Percentiles rank a stretch among this genome's conserved stretches.
phyloP scores from a whole-genome alignment of 2,888 invertebrate species.

The Branchipolynoe longqiensis region DNA sequence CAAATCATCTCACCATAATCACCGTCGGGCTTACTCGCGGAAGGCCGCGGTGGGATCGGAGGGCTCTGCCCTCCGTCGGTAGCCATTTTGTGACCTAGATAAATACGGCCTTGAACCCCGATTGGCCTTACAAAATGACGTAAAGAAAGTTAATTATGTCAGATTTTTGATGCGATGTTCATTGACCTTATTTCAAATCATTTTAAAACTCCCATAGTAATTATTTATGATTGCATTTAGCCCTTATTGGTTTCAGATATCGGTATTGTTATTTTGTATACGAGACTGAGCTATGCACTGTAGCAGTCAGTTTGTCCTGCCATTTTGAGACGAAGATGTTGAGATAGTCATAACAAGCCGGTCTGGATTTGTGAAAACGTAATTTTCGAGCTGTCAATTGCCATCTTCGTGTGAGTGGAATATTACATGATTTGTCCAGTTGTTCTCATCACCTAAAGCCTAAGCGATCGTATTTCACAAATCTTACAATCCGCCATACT shows the following conservation, averaged over 20 bases:
- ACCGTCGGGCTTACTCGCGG: not conserved
- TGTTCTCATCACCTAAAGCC: too few species aligned
- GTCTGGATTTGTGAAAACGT: conserved; percentile 5
- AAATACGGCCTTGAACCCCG: conserved; percentile 50
- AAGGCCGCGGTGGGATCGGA: conserved; percentile 5
- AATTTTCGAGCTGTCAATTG: conserved; percentile 20
- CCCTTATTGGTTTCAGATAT: too few species aligned
- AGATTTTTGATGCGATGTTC: too few species aligned
- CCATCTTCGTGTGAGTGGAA: not conserved
- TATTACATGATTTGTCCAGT: too few species aligned
- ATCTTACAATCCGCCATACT: too few species aligned
- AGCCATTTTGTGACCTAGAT: conserved; percentile 47
- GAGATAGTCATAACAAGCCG: conserved; percentile 43
- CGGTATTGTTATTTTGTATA: too few species aligned
- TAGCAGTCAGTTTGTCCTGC: conserved; percentile 5
- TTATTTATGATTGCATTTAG: too few species aligned
- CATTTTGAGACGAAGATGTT: conserved; percentile 34
- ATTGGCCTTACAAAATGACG: too few species aligned
- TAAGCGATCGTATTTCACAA: too few species aligned
- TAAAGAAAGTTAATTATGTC: not conserved
- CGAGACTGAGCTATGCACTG: too few species aligned
- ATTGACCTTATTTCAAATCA: too few species aligned
- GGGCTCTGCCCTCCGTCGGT: conserved; percentile 36
- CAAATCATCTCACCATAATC: conserved; percentile 6
- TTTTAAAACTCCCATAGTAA: too few species aligned